These are phyloP conservation scores for Heterodera carotae DNA, from an alignment of 1,140 invertebrate genomes.

Conservation along the genomic window DNA sequence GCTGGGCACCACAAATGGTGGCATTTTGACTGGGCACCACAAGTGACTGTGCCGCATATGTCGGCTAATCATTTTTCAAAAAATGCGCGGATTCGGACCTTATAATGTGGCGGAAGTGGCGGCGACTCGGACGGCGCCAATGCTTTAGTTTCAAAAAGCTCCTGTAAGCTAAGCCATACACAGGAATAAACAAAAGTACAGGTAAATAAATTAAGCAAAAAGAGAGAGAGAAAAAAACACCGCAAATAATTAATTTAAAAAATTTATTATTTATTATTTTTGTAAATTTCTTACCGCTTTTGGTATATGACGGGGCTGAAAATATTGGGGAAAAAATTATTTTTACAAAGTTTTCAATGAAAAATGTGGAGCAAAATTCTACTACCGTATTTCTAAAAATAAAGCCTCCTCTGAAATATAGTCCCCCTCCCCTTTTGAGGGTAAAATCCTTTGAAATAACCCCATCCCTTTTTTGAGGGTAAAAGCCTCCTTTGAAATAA, in stretches of 20 bases:
- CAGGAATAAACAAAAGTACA: conserved; percentile 13
- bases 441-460: too few species aligned
- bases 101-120: neutral
- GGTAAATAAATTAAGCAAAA: too few species aligned
- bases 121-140: neutral
- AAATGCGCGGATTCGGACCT: too few species aligned
- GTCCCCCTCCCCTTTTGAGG: too few species aligned
- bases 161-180: conserved; percentile 13
- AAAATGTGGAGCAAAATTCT: neutral
- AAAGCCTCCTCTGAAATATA: too few species aligned
- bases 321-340: neutral
- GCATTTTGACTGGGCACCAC: too few species aligned
- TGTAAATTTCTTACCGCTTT: conserved; percentile 13
- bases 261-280: neutral
- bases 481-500: too few species aligned
- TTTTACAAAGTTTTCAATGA: neutral
- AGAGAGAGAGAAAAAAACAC: conserved; percentile 4
- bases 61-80: too few species aligned
- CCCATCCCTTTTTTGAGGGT: too few species aligned
- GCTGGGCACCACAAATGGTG: too few species aligned
- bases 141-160: neutral
- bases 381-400: neutral
- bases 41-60: too few species aligned
- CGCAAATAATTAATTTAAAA: neutral
- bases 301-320: conserved; percentile 23